Base-by-base conservation (phyloP, 2,888 invertebrate species). In the Villa cingulata region DNA sequence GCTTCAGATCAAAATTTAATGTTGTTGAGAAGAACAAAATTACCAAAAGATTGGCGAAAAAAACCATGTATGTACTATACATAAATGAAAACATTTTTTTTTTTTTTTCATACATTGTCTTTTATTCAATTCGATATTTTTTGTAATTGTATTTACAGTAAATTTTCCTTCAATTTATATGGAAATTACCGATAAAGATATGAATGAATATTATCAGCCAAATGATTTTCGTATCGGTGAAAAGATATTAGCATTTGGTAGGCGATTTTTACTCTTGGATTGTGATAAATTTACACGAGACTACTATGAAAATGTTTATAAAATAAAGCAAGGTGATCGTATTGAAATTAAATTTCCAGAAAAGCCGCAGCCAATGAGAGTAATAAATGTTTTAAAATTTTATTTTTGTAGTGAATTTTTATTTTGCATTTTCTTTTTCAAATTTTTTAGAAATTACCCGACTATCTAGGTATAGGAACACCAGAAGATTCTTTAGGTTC, bases 261-360 rank as follows among this genome's bases (percentile, higher is more conserved):
- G 84, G 23, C 70, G 76, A 56, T 83, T 90, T 67, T 70, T 88
- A 10, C 66, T 91, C 5, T 81, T 78, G 55, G 84, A 90, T 63
- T 86, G 86, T 61, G 89, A 90, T 60, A 64, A 71, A 17, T 88
- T 86, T 66, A 89, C 90, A 0, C 76, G 86, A 55, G 77, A 75
- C 54, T 90, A 85, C 66, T 90, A 77, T 63, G 73, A 59, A 70
- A 72, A 56, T 58, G 61, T 51, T 18, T 38, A 56, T 15, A 53
- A 40, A 54, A 19, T 54, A 29, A 53, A 57, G n/a, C 57, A 58
- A 41, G 51, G 48, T 9, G 48, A 48, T 56, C 64, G 58, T 51
- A 57, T 65, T 2, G 53, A 63, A 1, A 63, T 74, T 36, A 58
- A 65, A 37, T 59, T 68, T 14, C 41, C 57, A 37, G 49, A 58